phyloP scores from a whole-genome alignment of 2,113 vertebrate species.

The Mohoua ochrocephala region DNA sequence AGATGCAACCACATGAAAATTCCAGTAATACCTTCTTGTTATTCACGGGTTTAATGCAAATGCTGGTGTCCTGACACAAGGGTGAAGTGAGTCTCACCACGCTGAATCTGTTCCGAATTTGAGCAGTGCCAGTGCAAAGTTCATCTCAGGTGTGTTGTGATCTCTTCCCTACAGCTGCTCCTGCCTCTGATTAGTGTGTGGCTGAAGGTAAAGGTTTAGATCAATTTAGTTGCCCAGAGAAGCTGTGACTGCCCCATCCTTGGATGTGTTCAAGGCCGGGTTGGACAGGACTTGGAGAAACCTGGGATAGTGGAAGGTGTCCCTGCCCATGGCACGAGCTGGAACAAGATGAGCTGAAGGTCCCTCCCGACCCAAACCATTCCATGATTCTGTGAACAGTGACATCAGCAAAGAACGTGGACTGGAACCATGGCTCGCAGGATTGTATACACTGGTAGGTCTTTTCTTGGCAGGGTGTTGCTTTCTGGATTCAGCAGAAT shows the following conservation, averaged over 20 bases:
- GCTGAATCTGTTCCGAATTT: background rate
- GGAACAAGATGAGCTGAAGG: background rate
- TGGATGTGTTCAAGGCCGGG: background rate
- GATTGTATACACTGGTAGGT: background rate
- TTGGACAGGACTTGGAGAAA: accelerated
- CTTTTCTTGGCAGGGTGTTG: background rate
- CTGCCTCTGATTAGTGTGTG: background rate
- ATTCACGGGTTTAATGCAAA: background rate
- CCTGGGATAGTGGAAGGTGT: background rate
- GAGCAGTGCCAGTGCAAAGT: background rate
- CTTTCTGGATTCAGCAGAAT: background rate
- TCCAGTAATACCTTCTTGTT: constrained; percentile 1
- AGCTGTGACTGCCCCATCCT: background rate
- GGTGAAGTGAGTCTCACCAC: background rate
- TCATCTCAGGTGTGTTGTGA: background rate
- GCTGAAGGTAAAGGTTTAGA: background rate
- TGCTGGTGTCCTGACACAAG: background rate
- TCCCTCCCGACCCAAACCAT: background rate
- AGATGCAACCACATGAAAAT: background rate
- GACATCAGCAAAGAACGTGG: background rate
- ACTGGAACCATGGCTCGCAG: background rate
- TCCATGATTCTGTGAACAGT: background rate
- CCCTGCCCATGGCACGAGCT: too few species aligned
- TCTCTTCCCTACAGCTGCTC: background rate
- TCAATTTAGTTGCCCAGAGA: background rate